Evolutionary conservation across 2,797 vertebrate genomes (phyloP), one percentile per base, ranked within the genome.

Genomic region (Pangasius macronema): DNA sequence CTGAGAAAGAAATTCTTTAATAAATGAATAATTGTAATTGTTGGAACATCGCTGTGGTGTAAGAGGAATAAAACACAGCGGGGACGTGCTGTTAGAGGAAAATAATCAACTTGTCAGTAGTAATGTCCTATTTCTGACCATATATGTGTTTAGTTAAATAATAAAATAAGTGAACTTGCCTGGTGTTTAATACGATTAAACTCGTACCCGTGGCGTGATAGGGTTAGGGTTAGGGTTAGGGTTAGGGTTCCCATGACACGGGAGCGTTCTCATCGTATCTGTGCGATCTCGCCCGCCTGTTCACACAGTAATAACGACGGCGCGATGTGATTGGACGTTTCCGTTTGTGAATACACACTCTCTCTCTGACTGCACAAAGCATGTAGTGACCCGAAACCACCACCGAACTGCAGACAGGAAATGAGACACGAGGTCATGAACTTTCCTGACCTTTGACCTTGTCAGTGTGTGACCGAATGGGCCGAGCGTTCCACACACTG

Each of bases 371-470:
- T 68, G n/a, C 9, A 30, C 82, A 51, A 68, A 83, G 46, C 16
- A 3, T 5, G n/a, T 53, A 51, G 27, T 83, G 30, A 51, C 82
- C 59, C 53, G 81, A 68, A 49, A 68, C 63, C 82, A 22, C 65
- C 81, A 80, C 30, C 59, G 77, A 80, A 49, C 42, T 75, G 42
- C 73, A 53, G 16, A 42, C 80, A 82, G 63, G 82, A 82, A 82
- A 65, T 82, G 59, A 42, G 80, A 67, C 61, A 83, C 27, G 20
- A 83, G 61, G 16, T 3, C n/a, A 13, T 53, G 61, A 83, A 51
- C 82, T 83, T n/a, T 8, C 61, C 63, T 83, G 82, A 83, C 61
- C 61, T 83, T 51, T 83, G 1, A 68, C 82, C 42, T 68, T 51
- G 51, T 68, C 24, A 83, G 61, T 22, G 46, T 33, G 61, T 83